Conservation (phyloP, 2,797 vertebrate genomes). For the Lagocephalus sceleratus region DNA sequence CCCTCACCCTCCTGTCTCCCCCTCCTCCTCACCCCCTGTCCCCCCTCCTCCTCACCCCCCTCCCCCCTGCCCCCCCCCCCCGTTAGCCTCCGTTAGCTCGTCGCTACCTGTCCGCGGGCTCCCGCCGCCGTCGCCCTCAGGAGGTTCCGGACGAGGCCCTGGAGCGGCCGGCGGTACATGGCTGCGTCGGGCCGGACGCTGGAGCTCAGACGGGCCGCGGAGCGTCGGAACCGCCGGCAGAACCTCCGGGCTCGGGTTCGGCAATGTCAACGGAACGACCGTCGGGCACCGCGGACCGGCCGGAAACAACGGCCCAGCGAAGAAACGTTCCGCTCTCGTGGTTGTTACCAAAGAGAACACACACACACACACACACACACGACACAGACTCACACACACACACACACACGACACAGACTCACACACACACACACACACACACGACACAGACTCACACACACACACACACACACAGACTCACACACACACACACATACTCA, state of each 20-base stretch:
- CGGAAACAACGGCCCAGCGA: conserved; percentile 7
- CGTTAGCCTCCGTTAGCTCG: background rate
- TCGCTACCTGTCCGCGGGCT: conserved; percentile 63
- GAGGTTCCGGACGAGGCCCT: conserved; percentile 54
- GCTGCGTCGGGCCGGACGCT: conserved; percentile 30
- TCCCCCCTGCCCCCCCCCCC: too few species aligned
- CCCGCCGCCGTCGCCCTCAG: conserved; percentile 42
- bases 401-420: too few species aligned
- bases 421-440: too few species aligned
- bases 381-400: too few species aligned
- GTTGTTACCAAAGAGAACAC: too few species aligned
- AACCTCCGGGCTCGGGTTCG: conserved; percentile 40
- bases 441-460: too few species aligned
- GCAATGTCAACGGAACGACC: conserved; percentile 78
- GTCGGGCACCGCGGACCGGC: conserved; percentile 34
- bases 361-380: too few species aligned
- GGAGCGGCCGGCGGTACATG: conserved; percentile 77
- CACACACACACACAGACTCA: too few species aligned
- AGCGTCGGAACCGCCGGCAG: conserved; percentile 9
- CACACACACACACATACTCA: too few species aligned
- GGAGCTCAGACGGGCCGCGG: conserved; percentile 34
- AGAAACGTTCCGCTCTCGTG: conserved; percentile 23
- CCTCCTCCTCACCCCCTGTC: too few species aligned
- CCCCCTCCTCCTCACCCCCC: too few species aligned
- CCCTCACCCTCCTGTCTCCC: too few species aligned